Evolutionary conservation across 2,888 invertebrate genomes (phyloP).

Genomic region (Ornithoptera alexandrae): DNA sequence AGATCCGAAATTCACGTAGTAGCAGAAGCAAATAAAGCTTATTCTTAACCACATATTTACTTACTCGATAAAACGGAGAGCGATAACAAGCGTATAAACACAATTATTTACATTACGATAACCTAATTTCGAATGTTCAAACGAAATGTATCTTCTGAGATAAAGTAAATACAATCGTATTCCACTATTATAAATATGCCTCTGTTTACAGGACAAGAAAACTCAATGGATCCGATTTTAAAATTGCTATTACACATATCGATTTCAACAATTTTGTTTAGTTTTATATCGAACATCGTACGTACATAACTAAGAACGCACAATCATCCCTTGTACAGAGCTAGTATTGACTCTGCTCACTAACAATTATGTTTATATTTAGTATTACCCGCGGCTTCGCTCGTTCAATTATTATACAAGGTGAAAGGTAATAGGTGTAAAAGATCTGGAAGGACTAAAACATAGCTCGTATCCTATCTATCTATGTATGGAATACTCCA

Average conservation of each 20-base stretch:
- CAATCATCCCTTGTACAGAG: constrained; percentile 24
- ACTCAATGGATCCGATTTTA: background rate
- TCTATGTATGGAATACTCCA: too few relatives aligned
- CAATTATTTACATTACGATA: constrained; percentile 23
- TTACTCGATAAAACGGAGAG: constrained; percentile 10
- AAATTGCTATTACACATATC: constrained; percentile 1
- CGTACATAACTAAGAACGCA: constrained; percentile 5
- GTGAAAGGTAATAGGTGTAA: too few relatives aligned
- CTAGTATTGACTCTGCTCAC: constrained; percentile 19
- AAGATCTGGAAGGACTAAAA: too few relatives aligned
- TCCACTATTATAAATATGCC: constrained; percentile 13
- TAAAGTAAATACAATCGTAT: constrained; percentile 15
- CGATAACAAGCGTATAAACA: constrained; percentile 17
- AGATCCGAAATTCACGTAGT: constrained; percentile 1
- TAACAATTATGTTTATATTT: constrained; percentile 29
- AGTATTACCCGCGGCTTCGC: constrained; percentile 23
- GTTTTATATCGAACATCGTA: constrained; percentile 6
- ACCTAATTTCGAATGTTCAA: constrained; percentile 20
- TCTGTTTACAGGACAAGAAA: background rate
- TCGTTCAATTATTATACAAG: constrained; percentile 19
- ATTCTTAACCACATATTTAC: constrained; percentile 11
- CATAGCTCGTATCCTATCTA: too few relatives aligned
- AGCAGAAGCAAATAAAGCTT: constrained; percentile 6
- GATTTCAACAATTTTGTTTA: constrained; percentile 8
- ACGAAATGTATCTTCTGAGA: constrained; percentile 10